Conservation (phyloP, 2,797 vertebrate genomes). For the Lemur catta region DNA sequence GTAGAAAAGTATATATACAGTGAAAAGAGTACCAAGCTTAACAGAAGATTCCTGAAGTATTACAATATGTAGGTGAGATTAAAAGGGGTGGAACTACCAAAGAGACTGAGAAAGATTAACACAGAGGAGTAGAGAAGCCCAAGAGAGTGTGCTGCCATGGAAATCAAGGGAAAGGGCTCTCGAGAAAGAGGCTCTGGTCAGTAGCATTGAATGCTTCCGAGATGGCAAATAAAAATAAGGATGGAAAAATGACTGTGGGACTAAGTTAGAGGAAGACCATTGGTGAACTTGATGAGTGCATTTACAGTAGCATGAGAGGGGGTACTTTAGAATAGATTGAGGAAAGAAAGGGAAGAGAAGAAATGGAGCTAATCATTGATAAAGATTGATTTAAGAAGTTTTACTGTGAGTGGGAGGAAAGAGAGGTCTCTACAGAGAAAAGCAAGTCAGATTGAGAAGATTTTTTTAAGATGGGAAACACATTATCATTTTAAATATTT, state of each 20-base stretch:
- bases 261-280: not conserved
- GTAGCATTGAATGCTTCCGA: not conserved
- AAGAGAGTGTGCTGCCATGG: not conserved
- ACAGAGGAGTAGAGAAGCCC: not conserved
- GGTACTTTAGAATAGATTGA: not conserved
- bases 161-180: not conserved
- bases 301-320: not conserved
- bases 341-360: not conserved
- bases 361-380: not conserved
- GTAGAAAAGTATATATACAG: not conserved
- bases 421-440: not conserved
- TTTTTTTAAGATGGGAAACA: not conserved
- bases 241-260: not conserved
- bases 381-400: not conserved
- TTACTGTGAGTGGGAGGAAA: not conserved
- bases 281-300: not conserved
- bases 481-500: not conserved
- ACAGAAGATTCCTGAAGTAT: not conserved
- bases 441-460: not conserved
- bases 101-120: not conserved
- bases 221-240: not conserved
- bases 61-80: not conserved
- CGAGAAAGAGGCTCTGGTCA: not conserved
- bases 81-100: not conserved
- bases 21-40: not conserved